Base-by-base conservation (phyloP, 2,888 invertebrate genomes). In the Acronicta aceris region DNA sequence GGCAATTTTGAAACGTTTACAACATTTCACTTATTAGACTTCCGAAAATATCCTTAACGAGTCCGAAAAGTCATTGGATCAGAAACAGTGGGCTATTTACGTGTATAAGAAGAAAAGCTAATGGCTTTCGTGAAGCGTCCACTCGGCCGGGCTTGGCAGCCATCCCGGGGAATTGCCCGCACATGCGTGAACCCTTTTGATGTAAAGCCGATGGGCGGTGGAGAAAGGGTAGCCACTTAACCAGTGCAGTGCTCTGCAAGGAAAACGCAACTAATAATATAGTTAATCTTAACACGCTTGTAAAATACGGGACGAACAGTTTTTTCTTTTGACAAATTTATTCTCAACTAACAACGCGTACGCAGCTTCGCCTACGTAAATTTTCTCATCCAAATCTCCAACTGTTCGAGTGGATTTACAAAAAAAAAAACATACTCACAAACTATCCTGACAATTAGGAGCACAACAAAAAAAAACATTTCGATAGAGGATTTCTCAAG, bases 151-250 rank as follows among this genome's bases (percentile, higher is more conserved):
- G 72, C 77, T 81, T 79, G 71, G 79, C 71, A 81, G 64, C 65
- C 76, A 80, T 73, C 71, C 74, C 74, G 77, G 75, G 71, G 80
- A 82, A 87, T 84, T 85, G 84, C 70, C 74, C 79, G 83, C 88
- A 88, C 87, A 88, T 89, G 90, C 88, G 91, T 90, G 77, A 87
- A 86, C 57, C 61, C 66, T 83, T 88, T 89, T 89, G 88, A 89
- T 81, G 83, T 86, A 50, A 59, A 55, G 58, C 47, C 56, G 67
- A 65, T 64, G 65, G 62, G 54, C 56, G 53, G n/a, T 25, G 50
- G 46, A 53, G 55, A 50, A 56, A 51, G 61, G 63, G 63, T 63
- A 25, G 58, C 46, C 60, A 38, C 38, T 38, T n/a, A 38, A 1
- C 38, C n/a, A n/a, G 10, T 33, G 33, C 33, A 33, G 33, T 33